These are phyloP conservation scores for Polyommatus iphigenia DNA, from an alignment of 2,888 invertebrate genomes.

Conservation along the genomic window DNA sequence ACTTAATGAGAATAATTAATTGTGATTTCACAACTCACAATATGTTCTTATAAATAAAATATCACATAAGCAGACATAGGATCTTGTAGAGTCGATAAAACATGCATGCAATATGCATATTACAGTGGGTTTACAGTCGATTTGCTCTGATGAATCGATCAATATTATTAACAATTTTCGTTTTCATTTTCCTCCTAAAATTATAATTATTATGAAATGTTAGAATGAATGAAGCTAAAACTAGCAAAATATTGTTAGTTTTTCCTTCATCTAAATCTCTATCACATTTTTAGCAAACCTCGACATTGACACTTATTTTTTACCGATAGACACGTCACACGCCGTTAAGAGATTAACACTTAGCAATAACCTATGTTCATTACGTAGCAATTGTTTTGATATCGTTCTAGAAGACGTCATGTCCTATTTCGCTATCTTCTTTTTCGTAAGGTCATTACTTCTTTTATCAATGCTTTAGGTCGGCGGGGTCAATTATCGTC, in stretches of 20 bases:
- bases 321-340: neutral
- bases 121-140: neutral
- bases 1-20: neutral
- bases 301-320: neutral
- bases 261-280: neutral
- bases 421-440: conserved; percentile 37
- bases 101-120: neutral
- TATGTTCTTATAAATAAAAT: neutral
- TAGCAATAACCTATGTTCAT: neutral
- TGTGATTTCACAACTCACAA: neutral
- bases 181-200: no score
- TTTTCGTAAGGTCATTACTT: conserved; percentile 46
- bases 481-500: conserved; percentile 62
- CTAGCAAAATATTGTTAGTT: no score
- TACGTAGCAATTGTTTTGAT: conserved; percentile 3
- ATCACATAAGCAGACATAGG: neutral
- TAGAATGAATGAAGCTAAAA: no score
- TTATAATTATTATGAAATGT: no score
- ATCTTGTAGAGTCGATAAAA: neutral
- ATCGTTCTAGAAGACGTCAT: neutral
- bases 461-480: conserved; percentile 57
- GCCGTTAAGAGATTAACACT: neutral
- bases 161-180: no score
- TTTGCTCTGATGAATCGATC: no score
- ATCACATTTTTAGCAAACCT: no score